phyloP scores from a whole-genome alignment of 2,113 vertebrate genomes.

The Phylloscopus whistleri region DNA sequence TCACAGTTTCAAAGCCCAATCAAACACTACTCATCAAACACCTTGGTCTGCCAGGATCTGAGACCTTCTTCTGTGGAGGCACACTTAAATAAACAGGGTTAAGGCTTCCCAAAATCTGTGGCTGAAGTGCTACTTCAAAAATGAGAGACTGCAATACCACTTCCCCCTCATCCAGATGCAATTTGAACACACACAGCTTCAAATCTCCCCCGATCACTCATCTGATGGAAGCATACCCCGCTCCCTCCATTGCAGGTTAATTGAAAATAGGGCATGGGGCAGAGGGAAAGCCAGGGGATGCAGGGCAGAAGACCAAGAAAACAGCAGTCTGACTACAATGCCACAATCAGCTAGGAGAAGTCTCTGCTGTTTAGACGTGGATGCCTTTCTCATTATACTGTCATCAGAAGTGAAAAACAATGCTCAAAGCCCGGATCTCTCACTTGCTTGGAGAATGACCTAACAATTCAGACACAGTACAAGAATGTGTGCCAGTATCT shows the following conservation, averaged over 20 bases:
- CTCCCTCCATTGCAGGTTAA: neutral
- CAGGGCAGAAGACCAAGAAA: neutral
- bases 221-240: neutral
- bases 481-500: neutral
- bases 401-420: neutral
- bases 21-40: neutral
- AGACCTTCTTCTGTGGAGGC: neutral
- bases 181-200: neutral
- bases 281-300: neutral
- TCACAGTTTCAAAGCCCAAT: neutral
- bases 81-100: neutral
- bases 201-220: neutral
- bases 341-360: neutral
- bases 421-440: fast-evolving
- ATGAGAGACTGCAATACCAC: neutral
- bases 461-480: neutral
- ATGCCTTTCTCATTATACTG: neutral
- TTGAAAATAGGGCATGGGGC: neutral
- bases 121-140: neutral
- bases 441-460: neutral
- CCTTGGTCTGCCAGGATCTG: neutral
- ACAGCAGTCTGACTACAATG: neutral
- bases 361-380: neutral
- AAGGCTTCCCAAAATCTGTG: neutral
- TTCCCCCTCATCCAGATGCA: neutral